Base-by-base conservation (phyloP, 1,140 invertebrate genomes). In the Solenopsis invicta region DNA sequence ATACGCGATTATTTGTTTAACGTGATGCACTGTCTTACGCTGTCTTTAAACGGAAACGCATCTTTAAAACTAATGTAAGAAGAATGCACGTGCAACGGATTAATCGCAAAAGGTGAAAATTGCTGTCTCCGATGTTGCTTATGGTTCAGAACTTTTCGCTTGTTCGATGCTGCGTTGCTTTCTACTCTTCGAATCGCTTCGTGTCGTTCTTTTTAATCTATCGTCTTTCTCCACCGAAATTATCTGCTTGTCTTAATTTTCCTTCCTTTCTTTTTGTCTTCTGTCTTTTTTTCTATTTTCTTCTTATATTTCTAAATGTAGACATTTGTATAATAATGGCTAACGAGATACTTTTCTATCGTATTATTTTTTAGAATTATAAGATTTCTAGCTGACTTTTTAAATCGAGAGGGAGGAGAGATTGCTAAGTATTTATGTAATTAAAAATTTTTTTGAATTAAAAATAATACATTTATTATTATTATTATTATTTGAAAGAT, bases 71-170 rank as follows among this genome's bases (percentile, higher is more conserved):
- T 62, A 66, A 77, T 4, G 18, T 54, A 85, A 56, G 45, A 62
- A 87, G 77, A 85, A 41, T 41, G 41, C 45, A 18, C 54, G 16
- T 41, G 74, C 41, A 50, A 62, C 59, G 54, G 71, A 66, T 74
- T 81, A 76, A 81, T 69, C 56, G 71, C 77, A 87, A 76, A 87
- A 67, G 86, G 77, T 91, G 90, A 89, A 90, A 91, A 92, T 91
- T 91, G 74, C 76, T 80, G 74, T 90, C 88, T 81, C 64, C 59
- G 61, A 62, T 76, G 69, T 84, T 75, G 75, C 29, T 13, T 48
- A 71, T n/a, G 69, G 45, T 61, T 80, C 74, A 72, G 81, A 84
- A 71, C 82, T 91, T 89, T 90, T 91, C 78, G 48, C 16, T 76
- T 64, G 87, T 92, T 92, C 92, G 91, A 92, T 90, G 84, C 87